Percentiles rank a stretch among this genome's conserved stretches.
These are phyloP conservation scores for Heliconius ismenius DNA, from an alignment of 2,888 invertebrate genomes.

Conservation along the genomic window DNA sequence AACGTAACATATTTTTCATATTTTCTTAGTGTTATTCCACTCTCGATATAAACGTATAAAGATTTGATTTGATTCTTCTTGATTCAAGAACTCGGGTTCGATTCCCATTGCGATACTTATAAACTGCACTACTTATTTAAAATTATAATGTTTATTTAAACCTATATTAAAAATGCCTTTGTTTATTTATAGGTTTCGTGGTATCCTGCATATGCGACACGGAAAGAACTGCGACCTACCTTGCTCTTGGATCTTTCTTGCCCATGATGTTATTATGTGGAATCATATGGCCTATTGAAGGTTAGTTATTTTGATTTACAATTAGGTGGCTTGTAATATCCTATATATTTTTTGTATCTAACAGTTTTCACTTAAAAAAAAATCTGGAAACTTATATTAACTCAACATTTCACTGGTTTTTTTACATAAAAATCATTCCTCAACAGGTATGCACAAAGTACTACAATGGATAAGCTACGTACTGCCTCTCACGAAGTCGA, in stretches of 20 bases:
- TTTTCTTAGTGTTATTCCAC: too few relatives aligned
- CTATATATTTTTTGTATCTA: too few relatives aligned
- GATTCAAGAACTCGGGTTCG: too few relatives aligned
- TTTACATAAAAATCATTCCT: not conserved
- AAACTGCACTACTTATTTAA: too few relatives aligned
- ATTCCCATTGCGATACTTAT: too few relatives aligned
- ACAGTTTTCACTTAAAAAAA: too few relatives aligned
- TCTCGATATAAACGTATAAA: too few relatives aligned
- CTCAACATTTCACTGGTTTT: too few relatives aligned
- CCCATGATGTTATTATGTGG: slow-evolving; percentile 93
- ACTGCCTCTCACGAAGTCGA: slow-evolving; percentile 93
- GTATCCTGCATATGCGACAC: slow-evolving; percentile 90
- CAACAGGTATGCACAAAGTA: slow-evolving; percentile 86
- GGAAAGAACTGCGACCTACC: slow-evolving; percentile 91
- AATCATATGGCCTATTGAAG: slow-evolving; percentile 97
- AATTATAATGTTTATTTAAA: not conserved
- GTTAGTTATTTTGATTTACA: too few relatives aligned
- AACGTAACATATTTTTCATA: not conserved
- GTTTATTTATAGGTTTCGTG: slow-evolving; percentile 85
- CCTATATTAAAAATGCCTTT: not conserved
- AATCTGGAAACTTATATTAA: too few relatives aligned
- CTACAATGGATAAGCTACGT: slow-evolving; percentile 87
- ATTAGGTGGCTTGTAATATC: too few relatives aligned
- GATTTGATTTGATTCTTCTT: too few relatives aligned
- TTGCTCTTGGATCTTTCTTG: slow-evolving; percentile 92